A percentile compares a stretch with the other conserved stretches of the same genome.
These are phyloP conservation scores for Parapsyche elsis DNA, from an alignment of 1,140 invertebrate genomes.

Conservation along the genomic window DNA sequence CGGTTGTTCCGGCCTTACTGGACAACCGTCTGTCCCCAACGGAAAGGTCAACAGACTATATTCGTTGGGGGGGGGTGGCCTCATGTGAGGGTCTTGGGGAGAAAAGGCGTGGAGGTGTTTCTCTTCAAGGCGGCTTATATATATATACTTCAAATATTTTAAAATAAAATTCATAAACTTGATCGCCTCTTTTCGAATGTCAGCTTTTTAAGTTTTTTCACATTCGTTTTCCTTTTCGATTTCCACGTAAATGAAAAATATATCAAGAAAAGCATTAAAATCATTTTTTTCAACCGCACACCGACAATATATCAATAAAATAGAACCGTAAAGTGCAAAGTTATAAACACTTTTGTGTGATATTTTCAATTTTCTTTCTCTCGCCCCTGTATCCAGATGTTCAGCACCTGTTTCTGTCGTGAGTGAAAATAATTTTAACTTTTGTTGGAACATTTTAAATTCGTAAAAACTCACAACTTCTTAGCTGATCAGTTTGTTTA, in stretches of 20 bases:
- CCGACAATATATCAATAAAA: constrained; percentile 7
- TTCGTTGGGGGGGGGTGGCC: too few species aligned
- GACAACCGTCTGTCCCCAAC: too few species aligned
- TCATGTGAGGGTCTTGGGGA: too few species aligned
- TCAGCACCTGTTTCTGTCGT: neutral
- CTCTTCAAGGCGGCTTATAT: too few species aligned
- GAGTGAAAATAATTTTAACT: neutral
- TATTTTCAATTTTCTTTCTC: neutral
- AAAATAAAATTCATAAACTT: too few species aligned
- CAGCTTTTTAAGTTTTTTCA: neutral
- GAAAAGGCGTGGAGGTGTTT: too few species aligned
- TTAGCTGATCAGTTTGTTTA: too few species aligned
- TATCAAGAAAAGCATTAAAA: neutral
- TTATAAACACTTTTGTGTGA: neutral
- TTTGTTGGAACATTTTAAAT: too few species aligned
- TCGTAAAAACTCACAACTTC: too few species aligned
- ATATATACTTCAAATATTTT: too few species aligned
- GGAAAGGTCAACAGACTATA: too few species aligned
- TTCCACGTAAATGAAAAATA: neutral
- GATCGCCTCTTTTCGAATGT: neutral
- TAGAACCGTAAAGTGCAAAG: neutral
- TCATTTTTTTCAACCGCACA: constrained; percentile 2
- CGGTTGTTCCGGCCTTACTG: too few species aligned
- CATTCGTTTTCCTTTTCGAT: neutral
- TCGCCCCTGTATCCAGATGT: neutral